Percentiles rank a stretch among this genome's conserved stretches.
These are phyloP conservation scores for Hyla sarda DNA, from an alignment of 2,113 vertebrate genomes.

Conservation along the genomic window DNA sequence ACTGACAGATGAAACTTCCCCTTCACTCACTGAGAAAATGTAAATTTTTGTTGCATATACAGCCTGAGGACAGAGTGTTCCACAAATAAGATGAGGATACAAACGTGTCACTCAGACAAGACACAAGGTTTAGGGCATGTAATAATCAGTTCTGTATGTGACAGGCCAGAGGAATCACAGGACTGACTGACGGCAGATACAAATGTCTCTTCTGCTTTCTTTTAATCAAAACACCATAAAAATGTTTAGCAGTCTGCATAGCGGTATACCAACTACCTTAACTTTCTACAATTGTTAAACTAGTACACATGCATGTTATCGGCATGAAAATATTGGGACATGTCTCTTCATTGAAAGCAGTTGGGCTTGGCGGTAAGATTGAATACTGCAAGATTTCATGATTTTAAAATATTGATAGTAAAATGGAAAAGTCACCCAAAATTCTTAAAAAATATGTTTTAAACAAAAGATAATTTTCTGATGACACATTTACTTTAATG, in stretches of 20 bases:
- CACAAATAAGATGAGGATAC: constrained; percentile 53
- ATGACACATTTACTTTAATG: no score
- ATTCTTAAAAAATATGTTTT: no score
- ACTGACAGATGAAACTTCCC: constrained; percentile 52
- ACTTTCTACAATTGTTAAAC: not conserved
- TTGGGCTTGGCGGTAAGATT: no score
- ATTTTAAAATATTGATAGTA: no score
- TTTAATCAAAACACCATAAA: constrained; percentile 23
- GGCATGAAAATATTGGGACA: no score
- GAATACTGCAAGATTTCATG: no score
- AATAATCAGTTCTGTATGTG: constrained; percentile 56
- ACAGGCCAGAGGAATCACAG: constrained; percentile 22
- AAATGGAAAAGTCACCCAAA: no score
- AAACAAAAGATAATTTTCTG: no score
- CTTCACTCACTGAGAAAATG: constrained; percentile 54
- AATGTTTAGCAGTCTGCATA: not conserved
- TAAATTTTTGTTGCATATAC: constrained; percentile 54
- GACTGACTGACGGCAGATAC: constrained; percentile 25
- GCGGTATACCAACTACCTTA: not conserved
- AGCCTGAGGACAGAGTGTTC: constrained; percentile 56
- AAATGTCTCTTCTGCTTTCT: constrained; percentile 18
- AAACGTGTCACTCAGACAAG: constrained; percentile 54
- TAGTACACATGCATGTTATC: no score
- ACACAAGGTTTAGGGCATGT: constrained; percentile 54
- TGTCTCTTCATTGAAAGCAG: no score